phyloP scores from a whole-genome alignment of 2,113 vertebrate genomes.

The Nothocercus julius region DNA sequence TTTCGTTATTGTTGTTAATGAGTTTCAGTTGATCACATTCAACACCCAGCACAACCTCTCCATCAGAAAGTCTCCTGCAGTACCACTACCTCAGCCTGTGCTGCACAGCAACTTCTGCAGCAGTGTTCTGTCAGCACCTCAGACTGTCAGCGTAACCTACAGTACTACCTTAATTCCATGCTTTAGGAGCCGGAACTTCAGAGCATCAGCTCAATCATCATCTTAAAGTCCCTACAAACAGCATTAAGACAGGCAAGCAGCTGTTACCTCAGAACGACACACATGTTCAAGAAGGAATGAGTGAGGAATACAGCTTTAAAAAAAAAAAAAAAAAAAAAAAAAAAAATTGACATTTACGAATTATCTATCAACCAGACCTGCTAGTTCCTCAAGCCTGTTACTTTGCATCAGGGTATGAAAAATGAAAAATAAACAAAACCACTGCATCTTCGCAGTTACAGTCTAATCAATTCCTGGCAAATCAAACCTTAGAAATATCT shows the following conservation, averaged over 20 bases:
- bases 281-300: background rate
- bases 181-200: background rate
- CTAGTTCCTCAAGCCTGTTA: background rate
- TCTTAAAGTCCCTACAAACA: too few species aligned
- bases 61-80: background rate
- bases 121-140: background rate
- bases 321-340: background rate
- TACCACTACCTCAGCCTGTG: background rate
- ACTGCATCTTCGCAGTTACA: background rate
- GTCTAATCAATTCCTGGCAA: background rate
- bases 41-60: background rate
- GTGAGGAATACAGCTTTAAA: background rate
- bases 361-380: background rate
- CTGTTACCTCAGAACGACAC: background rate
- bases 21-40: background rate
- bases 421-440: background rate
- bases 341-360: background rate
- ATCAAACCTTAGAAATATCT: background rate
- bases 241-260: rapidly evolving
- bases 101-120: rapidly evolving
- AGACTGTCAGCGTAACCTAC: rapidly evolving
- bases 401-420: rapidly evolving
- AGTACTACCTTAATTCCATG: background rate
- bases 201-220: too few species aligned
- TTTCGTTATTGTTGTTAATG: background rate